These are phyloP conservation scores for Callyntrura guangdongensis DNA, from an alignment of 2,888 invertebrate species.

Conservation along the genomic window DNA sequence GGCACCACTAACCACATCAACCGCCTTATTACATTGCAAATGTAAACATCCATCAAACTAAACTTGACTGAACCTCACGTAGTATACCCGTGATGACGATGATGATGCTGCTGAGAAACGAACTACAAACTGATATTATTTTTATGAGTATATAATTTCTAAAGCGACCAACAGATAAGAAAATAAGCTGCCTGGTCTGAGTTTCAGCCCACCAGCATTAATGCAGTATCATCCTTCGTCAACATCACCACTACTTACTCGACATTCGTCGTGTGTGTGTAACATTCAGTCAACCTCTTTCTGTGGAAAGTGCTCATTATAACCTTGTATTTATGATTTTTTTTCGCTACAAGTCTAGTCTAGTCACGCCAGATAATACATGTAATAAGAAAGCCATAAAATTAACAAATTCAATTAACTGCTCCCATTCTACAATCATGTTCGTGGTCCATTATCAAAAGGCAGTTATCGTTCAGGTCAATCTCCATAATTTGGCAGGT, in stretches of 20 bases:
- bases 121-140: not conserved
- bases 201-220: conserved; percentile 14
- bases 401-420: conserved; percentile 75
- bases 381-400: conserved; percentile 65
- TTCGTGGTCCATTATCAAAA: not conserved
- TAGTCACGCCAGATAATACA: conserved; percentile 47
- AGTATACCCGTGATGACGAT: not conserved
- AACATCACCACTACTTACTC: not conserved
- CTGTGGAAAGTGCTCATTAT: conserved; percentile 37
- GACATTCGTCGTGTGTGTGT: conserved; percentile 13
- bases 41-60: conserved; percentile 52
- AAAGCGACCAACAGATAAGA: conserved; percentile 19
- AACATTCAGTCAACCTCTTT: conserved; percentile 30
- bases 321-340: conserved; percentile 24
- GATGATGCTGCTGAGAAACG: conserved; percentile 4
- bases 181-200: not conserved
- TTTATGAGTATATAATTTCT: not conserved
- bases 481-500: conserved; percentile 56
- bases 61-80: not conserved
- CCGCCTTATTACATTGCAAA: conserved; percentile 43
- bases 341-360: conserved; percentile 18
- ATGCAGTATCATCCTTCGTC: not conserved
- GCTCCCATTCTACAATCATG: not conserved
- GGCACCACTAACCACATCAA: not conserved
- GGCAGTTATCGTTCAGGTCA: conserved; percentile 5